Base-by-base conservation (phyloP, 2,113 vertebrate genomes). In the Erythrolamprus reginae region DNA sequence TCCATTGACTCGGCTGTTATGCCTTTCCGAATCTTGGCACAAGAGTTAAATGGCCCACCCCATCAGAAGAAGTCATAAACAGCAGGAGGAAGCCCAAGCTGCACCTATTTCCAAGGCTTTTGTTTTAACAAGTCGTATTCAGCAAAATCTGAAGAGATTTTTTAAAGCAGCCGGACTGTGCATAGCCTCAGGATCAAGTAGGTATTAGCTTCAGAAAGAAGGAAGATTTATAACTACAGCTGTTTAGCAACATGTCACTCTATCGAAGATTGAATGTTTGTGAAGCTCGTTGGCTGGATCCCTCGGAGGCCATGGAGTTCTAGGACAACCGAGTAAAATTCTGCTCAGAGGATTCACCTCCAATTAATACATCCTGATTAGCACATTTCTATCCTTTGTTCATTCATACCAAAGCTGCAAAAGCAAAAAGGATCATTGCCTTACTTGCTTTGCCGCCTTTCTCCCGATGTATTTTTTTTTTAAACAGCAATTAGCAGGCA, bases 141-240 rank as follows among this genome's bases (percentile, higher is more conserved):
- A 33, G 52, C 65, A 88, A 56, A 77, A 90, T 82, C 28, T 82
- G 61, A 50, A 58, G 45, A 91, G 28, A 58, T 58, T 58, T 55
- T 53, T 77, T 88, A 83, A 61, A 86, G 61, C 90, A 91, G 70
- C 90, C 48, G 53, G 45, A 42, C 86, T 58, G n/a, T 88, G 53
- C 45, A 83, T 7, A 47, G 12, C 21, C 70, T 42, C 52, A 50
- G 70, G 84, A 89, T 56, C 84, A 92, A 61, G 26, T n/a, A 86
- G 84, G n/a, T 19, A 47, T 42, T 87, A 38, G 61, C 65, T 42
- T 86, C 61, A 21, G 90, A 89, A 89, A 88, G 87, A 38, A 84
- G 82, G 38, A 85, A 83, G 84, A 92, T 87, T 92, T 86, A 92
- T 89, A 89, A 83, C 88, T 42, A 51, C 91, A 87, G 45, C 65